These are phyloP conservation scores for Falco naumanni DNA, from an alignment of 2,797 vertebrate genomes.

Conservation along the genomic window DNA sequence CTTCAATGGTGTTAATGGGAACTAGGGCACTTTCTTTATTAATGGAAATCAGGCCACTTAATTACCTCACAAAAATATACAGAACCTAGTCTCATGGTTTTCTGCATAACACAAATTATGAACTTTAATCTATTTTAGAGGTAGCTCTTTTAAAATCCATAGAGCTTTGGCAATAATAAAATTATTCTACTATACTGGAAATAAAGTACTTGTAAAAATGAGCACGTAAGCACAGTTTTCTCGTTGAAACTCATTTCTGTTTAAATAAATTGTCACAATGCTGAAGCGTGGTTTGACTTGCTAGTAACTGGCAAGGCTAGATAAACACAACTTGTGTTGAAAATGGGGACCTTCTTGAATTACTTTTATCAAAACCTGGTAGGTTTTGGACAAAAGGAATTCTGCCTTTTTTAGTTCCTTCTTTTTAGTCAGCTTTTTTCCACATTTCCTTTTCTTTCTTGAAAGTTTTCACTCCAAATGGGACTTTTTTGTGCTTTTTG, in stretches of 20 bases:
- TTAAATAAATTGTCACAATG: neutral
- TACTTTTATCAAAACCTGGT: neutral
- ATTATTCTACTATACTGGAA: neutral
- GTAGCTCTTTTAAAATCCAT: neutral
- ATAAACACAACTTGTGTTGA: neutral
- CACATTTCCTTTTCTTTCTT: neutral
- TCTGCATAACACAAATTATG: neutral
- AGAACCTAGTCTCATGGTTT: neutral
- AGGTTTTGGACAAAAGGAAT: neutral
- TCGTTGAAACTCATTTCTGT: neutral
- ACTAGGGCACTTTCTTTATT: slow-evolving; percentile 26
- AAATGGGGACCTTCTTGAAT: neutral
- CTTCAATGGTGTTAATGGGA: slow-evolving; percentile 4
- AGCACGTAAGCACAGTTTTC: neutral
- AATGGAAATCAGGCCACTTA: slow-evolving; percentile 29
- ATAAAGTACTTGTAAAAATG: neutral
- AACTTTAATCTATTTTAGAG: neutral
- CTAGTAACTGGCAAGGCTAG: neutral
- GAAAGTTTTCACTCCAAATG: neutral
- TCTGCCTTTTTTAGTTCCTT: neutral
- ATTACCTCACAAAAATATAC: neutral
- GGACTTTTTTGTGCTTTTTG: neutral
- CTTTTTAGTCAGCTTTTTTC: neutral
- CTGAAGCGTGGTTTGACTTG: neutral
- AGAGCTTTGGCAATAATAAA: neutral